Base-by-base conservation (phyloP, 2,113 vertebrate genomes). In the Pogona vitticeps region DNA sequence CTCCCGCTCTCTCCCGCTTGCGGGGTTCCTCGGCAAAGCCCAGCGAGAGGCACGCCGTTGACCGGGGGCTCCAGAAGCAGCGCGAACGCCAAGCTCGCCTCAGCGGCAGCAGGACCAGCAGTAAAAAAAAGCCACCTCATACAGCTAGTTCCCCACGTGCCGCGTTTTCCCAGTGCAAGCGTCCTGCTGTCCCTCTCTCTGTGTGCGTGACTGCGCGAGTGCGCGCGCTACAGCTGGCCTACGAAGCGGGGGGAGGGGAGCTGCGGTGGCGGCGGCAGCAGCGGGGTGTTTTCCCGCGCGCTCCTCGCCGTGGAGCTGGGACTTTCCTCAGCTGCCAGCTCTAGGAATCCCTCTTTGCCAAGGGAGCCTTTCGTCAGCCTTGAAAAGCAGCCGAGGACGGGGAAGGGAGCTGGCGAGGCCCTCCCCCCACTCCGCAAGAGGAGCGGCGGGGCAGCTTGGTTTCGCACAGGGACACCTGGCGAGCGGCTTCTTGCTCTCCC, bases 141-240 rank as follows among this genome's bases (percentile, higher is more conserved):
- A n/a, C 8, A 38, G 61, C 61, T 20, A 52, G 75, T 91, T 93
- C 91, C 93, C 94, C 94, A 95, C 94, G 94, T 95, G 94, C 94
- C 65, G 88, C 89, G 79, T 31, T 68, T 71, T 46, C 86, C 89
- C 91, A 86, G n/a, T 72, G 90, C 82, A 88, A 88, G 93, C 88
- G 93, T 89, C 46, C 46, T 10, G 5, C 46, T 52, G 46, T 52
- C 46, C 46, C 17, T 17, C 17, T 20, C 17, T 63, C 13, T 68
- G 26, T 33, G 72, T 36, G 40, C 7, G 36, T 9, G 40, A 3
- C 40, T 31, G 63, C 18, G 21, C 40, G 75, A 59, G 21, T 13
- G 70, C n/a, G 68, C 68, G 6, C 2, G 68, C 63, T 17, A 52
- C 68, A 17, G 68, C 67, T 38, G 70, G 67, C 68, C 40, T 52